Evolutionary conservation across 2,888 invertebrate genomes (phyloP), one percentile per base, ranked within the genome.

Genomic region (Spilosoma lubricipeda): DNA sequence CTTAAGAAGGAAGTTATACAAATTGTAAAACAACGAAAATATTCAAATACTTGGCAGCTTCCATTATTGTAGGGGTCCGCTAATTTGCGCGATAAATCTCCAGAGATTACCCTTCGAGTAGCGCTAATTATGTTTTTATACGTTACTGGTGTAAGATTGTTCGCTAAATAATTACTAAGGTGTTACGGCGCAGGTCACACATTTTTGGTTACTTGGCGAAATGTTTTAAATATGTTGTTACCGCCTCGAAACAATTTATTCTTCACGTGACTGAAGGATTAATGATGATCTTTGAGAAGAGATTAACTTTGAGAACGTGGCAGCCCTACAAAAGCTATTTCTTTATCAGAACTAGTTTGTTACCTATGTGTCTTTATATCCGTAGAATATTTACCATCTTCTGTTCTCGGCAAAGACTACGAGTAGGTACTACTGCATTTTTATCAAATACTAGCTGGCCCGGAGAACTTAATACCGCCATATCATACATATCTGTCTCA

Each of bases 1-100:
- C 33, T 70, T 45, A 33, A 48, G 18, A 42, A 56, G 33, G 36
- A 73, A 67, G 67, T 5, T 33, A 45, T 42, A 27, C 70, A 67
- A 81, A 85, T 81, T 84, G 78, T 82, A 67, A 77, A 81, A 84
- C 80, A 80, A 71, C 70, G 80, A 83, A 84, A 87, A 85, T 83
- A 83, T 86, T 84, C 81, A 78, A 82, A 79, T 79, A 77, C 77
- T 77, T 82, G 73, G 68, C 76, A 66, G 79, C 79, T 80, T 80
- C 80, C 82, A 82, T 87, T 86, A 83, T 89, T 86, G 80, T 77
- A 78, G 79, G 80, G 84, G 81, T 79, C 83, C 78, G 82, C 84
- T 89, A 88, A 90, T 89, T 90, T 86, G 75, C 74, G 75, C 82
- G 77, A 88, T 88, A 88, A 89, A 88, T 88, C 88, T 86, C 79